phyloP scores from a whole-genome alignment of 1,140 invertebrate species.

The Marisa cornuarietis region DNA sequence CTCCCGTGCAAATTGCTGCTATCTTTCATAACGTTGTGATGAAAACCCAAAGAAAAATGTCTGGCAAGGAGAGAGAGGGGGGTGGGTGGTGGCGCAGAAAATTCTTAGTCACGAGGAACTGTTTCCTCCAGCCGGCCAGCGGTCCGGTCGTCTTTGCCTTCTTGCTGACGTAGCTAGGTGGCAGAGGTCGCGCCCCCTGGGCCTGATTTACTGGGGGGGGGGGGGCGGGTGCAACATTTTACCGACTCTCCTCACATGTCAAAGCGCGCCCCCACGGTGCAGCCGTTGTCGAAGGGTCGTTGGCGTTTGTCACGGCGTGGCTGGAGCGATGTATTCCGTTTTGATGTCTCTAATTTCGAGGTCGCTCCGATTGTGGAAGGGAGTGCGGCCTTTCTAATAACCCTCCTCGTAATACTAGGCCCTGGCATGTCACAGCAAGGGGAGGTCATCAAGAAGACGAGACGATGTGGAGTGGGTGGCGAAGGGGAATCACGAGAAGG shows the following conservation, averaged over 20 bases:
- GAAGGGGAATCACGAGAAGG: neutral
- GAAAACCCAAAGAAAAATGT: too few relatives aligned
- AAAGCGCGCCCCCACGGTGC: slow-evolving; percentile 2
- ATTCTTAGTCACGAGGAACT: neutral
- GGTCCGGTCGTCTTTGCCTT: neutral
- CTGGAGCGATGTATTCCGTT: slow-evolving; percentile 8
- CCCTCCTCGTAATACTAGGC: neutral
- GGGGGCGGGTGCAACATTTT: neutral
- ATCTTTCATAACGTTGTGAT: too few relatives aligned
- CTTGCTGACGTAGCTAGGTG: neutral
- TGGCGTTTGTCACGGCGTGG: slow-evolving; percentile 7
- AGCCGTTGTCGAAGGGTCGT: slow-evolving; percentile 3
- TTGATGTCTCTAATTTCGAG: slow-evolving; percentile 10
- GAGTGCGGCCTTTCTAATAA: slow-evolving; percentile 6
- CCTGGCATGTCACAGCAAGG: neutral
- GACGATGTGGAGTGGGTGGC: neutral
- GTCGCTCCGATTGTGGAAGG: slow-evolving; percentile 1
- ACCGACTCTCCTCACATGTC: neutral
- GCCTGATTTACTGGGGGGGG: neutral
- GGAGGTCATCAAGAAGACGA: neutral
- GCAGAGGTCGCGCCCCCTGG: neutral
- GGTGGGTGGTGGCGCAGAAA: neutral
- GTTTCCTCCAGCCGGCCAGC: neutral
- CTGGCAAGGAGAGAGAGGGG: too few relatives aligned
- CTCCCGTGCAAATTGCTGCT: too few relatives aligned